phyloP scores from a whole-genome alignment of 2,888 invertebrate genomes.

The Reticulitermes lucifugus region DNA sequence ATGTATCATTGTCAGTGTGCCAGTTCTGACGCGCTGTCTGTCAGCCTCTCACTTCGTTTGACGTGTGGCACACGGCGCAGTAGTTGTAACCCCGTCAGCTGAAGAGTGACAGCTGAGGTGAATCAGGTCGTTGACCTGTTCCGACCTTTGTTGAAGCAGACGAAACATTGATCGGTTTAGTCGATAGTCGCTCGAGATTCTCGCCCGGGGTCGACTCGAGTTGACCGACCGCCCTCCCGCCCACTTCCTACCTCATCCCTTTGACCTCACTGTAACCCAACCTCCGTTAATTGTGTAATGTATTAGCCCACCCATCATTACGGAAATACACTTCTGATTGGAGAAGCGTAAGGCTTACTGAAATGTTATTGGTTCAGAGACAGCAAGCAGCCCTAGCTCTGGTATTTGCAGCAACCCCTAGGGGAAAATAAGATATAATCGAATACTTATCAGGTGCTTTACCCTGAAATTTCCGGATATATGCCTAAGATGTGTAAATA shows the following conservation, averaged over 20 bases:
- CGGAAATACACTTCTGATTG: background rate
- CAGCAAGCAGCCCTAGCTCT: no score
- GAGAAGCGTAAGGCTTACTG: background rate
- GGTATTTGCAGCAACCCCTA: no score
- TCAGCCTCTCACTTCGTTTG: no score
- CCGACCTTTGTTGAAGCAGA: slow-evolving; percentile 38
- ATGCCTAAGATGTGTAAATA: no score
- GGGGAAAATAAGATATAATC: no score
- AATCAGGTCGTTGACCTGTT: slow-evolving; percentile 16
- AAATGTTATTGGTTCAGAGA: background rate
- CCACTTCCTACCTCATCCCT: no score
- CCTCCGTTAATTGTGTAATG: background rate
- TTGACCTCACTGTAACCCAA: background rate
- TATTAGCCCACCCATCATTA: background rate
- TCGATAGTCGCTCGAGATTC: slow-evolving; percentile 35
- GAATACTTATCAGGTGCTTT: no score
- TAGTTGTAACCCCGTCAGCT: background rate
- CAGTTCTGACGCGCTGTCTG: no score
- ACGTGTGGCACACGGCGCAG: background rate
- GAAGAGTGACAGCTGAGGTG: background rate
- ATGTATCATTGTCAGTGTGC: no score
- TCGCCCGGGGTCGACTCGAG: slow-evolving; percentile 2
- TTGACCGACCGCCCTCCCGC: background rate
- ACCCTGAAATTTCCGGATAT: no score
- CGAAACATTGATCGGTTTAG: slow-evolving; percentile 32